A percentile compares a stretch with the other conserved stretches of the same genome.
phyloP scores from a whole-genome alignment of 2,113 vertebrate species.

The Tetrao urogallus region DNA sequence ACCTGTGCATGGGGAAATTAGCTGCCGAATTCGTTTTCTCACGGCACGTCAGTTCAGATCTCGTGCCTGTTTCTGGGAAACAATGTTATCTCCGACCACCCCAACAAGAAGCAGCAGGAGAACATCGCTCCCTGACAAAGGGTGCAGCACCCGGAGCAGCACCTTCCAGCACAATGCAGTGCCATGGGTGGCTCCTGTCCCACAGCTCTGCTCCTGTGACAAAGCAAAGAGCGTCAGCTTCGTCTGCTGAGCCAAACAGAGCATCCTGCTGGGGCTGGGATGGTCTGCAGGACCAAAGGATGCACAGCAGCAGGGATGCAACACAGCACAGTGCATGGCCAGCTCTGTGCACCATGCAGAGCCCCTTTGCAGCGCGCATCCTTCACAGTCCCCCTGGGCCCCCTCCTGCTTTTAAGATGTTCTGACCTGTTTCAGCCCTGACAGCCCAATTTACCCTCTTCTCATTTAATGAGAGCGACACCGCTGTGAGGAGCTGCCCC shows the following conservation, averaged over 20 bases:
- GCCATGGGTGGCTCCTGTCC: too few relatives aligned
- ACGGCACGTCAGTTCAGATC: slow-evolving; percentile 3
- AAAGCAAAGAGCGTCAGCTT: too few relatives aligned
- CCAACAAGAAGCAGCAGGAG: not conserved
- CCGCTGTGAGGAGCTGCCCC: accelerated
- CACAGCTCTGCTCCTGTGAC: too few relatives aligned
- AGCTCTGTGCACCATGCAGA: not conserved
- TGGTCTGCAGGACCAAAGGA: not conserved
- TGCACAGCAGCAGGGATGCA: too few relatives aligned
- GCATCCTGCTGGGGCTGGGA: too few relatives aligned
- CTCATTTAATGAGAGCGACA: not conserved
- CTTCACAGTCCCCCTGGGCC: not conserved
- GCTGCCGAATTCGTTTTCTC: not conserved
- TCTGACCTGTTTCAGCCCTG: not conserved
- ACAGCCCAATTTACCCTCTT: not conserved
- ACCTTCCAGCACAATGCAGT: too few relatives aligned
- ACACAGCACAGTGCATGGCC: not conserved
- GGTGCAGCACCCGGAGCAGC: too few relatives aligned
- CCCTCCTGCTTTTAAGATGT: not conserved
- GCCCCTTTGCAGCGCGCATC: not conserved
- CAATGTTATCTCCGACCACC: not conserved
- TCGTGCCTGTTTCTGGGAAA: not conserved
- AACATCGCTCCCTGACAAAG: not conserved
- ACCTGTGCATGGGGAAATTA: not conserved
- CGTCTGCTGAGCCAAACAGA: too few relatives aligned